Evolutionary conservation across 2,113 vertebrate species (phyloP).

Genomic region (Ranitomeya variabilis): DNA sequence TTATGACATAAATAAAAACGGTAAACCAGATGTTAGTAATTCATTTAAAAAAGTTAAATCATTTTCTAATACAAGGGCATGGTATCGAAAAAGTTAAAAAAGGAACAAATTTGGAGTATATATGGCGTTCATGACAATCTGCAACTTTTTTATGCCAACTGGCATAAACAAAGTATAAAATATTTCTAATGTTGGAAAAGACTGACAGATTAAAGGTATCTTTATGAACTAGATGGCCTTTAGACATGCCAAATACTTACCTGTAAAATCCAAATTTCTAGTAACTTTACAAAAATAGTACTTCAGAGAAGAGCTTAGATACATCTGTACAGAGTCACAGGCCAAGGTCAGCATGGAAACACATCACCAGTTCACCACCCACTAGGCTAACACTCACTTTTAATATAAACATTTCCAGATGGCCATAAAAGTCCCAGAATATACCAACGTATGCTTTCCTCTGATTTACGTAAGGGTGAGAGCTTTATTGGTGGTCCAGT

Average conservation of each 20-base stretch:
- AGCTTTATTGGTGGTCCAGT: constrained; percentile 61
- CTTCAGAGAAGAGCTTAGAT: background rate
- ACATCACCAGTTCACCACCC: background rate
- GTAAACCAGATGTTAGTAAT: too few relatives aligned
- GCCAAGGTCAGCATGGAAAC: background rate
- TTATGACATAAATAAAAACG: too few relatives aligned
- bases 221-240: background rate
- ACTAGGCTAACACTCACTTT: background rate
- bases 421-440: background rate
- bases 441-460: background rate
- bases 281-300: background rate
- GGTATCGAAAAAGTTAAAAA: too few relatives aligned
- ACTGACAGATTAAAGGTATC: background rate
- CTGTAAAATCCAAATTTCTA: background rate
- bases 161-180: background rate
- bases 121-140: too few relatives aligned
- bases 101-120: too few relatives aligned
- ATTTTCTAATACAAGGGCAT: too few relatives aligned
- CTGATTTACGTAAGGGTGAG: constrained; percentile 11
- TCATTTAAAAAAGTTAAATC: too few relatives aligned
- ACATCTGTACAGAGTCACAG: background rate
- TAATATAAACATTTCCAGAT: constrained; percentile 58
- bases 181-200: background rate
- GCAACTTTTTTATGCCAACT: too few relatives aligned
- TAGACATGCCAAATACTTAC: background rate